Conservation (phyloP, 2,113 vertebrate genomes). For the Drymodes brunneopygia region DNA sequence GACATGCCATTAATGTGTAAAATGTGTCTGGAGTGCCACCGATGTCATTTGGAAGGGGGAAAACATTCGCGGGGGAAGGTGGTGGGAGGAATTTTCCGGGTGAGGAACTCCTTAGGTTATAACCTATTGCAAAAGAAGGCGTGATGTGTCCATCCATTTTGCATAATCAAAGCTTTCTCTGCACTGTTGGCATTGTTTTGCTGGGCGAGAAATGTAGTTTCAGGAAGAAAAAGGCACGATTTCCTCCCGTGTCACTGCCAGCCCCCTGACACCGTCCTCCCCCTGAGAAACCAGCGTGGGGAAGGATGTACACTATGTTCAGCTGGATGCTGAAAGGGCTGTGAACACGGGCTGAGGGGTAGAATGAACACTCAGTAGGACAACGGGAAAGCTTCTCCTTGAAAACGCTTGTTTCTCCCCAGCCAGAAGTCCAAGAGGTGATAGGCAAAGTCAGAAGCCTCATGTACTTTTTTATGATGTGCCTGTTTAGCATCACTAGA, state of each 20-base stretch:
- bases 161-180: conserved; percentile 44
- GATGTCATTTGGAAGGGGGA: neutral
- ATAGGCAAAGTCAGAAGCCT: conserved; percentile 20
- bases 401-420: neutral
- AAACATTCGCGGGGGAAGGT: neutral
- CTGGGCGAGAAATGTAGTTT: conserved; percentile 37
- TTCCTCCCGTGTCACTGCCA: neutral
- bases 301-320: neutral
- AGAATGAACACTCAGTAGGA: neutral
- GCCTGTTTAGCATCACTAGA: neutral
- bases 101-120: conserved; percentile 39
- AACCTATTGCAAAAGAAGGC: conserved; percentile 15
- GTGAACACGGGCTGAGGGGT: neutral
- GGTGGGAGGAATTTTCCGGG: neutral
- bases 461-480: neutral
- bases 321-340: neutral
- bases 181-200: conserved; percentile 37
- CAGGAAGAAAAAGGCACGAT: neutral
- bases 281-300: neutral
- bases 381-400: conserved; percentile 8
- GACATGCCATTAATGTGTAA: conserved; percentile 2
- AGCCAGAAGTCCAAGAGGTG: neutral
- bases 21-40: neutral
- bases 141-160: conserved; percentile 55
- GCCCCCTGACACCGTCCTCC: neutral